phyloP scores from a whole-genome alignment of 2,113 vertebrate species.

The Phylloscopus trochilus region DNA sequence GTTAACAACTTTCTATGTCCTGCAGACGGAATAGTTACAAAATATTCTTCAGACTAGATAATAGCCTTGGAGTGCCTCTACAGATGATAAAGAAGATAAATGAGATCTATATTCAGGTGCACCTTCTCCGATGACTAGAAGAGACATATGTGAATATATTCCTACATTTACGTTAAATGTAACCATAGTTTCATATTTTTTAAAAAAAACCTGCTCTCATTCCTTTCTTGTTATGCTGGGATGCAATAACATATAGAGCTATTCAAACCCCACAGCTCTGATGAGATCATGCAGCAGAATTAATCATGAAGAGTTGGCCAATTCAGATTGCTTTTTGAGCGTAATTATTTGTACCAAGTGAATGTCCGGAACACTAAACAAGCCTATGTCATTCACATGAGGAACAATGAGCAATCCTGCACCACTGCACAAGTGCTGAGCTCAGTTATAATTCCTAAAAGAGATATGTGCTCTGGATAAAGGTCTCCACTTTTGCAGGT shows the following conservation, averaged over 20 bases:
- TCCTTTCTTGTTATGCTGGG: background rate
- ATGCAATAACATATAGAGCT: background rate
- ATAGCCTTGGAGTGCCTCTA: background rate
- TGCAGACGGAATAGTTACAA: background rate
- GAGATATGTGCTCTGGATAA: background rate
- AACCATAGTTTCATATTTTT: background rate
- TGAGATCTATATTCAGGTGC: background rate
- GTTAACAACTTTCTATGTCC: background rate
- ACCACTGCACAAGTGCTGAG: background rate
- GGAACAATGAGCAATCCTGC: background rate
- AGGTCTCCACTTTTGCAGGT: background rate
- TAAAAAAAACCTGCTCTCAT: accelerated
- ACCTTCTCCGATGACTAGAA: background rate
- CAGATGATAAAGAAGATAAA: background rate
- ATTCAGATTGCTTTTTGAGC: background rate
- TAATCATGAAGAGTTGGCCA: background rate
- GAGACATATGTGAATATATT: background rate
- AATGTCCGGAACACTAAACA: background rate
- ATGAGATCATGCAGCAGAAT: background rate
- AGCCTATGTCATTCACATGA: background rate
- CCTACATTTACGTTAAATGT: background rate
- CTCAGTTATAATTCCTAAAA: background rate
- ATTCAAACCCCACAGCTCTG: background rate
- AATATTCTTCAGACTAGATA: background rate
- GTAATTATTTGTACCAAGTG: background rate